Conservation (phyloP, 92 coral and sea anemone genomes). For the Isaurus tuberculatus region DNA sequence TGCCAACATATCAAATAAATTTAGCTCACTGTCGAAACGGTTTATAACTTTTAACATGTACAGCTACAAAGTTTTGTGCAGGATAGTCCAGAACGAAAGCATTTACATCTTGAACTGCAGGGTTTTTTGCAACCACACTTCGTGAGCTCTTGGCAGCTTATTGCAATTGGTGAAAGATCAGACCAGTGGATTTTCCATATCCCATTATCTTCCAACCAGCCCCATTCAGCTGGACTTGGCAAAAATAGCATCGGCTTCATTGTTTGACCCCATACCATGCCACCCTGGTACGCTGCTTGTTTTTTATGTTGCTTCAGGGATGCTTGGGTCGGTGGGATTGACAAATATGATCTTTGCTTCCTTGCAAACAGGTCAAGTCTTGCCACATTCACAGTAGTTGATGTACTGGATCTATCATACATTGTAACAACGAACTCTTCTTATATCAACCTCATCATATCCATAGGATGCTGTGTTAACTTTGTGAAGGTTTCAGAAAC, state of each 20-base stretch:
- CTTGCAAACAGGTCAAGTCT: constrained; percentile 56
- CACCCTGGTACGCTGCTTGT: constrained; percentile 58
- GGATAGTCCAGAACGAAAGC: constrained; percentile 56
- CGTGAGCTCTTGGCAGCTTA: constrained; percentile 57
- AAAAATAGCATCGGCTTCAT: constrained; percentile 19
- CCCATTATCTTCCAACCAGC: constrained; percentile 35
- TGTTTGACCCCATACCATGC: constrained; percentile 61
- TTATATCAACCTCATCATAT: constrained; percentile 45
- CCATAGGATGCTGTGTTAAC: constrained; percentile 48
- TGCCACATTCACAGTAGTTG: constrained; percentile 47
- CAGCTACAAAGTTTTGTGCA: constrained; percentile 52
- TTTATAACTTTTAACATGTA: constrained; percentile 42
- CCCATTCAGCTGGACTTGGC: constrained; percentile 51
- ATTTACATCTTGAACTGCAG: constrained; percentile 51
- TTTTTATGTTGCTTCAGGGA: constrained; percentile 49
- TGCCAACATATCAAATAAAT: no score
- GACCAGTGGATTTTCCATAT: constrained; percentile 54
- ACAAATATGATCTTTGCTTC: constrained; percentile 46
- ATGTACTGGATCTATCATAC: constrained; percentile 59
- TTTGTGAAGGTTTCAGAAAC: constrained; percentile 36
- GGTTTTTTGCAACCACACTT: constrained; percentile 55
- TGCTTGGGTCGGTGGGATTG: constrained; percentile 63
- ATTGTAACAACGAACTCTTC: constrained; percentile 53
- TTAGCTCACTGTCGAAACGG: no score
- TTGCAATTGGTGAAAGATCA: constrained; percentile 61